Evolutionary conservation across 2,797 vertebrate species (phyloP).

Genomic region (Ptychobarbus kaznakovi): DNA sequence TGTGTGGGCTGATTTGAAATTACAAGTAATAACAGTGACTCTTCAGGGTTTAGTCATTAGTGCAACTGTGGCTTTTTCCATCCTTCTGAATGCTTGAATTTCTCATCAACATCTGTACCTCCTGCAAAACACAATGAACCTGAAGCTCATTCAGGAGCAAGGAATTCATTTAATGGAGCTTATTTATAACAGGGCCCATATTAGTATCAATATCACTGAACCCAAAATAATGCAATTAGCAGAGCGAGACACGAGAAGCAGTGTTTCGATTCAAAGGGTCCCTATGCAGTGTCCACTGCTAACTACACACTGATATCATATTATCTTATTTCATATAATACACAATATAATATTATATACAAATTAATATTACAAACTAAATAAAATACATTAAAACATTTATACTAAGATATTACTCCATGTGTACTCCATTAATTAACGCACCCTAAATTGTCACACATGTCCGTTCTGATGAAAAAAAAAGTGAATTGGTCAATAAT

Average conservation of each 20-base stretch:
- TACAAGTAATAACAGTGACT: conserved; percentile 35
- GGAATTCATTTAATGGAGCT: conserved; percentile 15
- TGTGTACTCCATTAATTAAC: no score
- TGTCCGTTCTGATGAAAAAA: neutral
- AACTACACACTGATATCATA: neutral
- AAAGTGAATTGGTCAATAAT: no score
- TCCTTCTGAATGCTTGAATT: neutral
- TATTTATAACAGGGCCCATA: conserved; percentile 31
- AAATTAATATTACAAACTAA: neutral
- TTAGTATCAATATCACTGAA: conserved; percentile 39
- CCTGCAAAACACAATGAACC: conserved; percentile 23
- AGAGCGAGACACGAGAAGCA: neutral
- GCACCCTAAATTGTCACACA: neutral
- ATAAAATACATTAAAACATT: neutral
- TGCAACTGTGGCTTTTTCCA: conserved; percentile 17
- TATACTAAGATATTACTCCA: neutral
- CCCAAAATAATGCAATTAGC: conserved; percentile 39
- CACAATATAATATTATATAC: neutral
- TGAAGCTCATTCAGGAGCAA: conserved; percentile 13
- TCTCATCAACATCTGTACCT: conserved; percentile 5
- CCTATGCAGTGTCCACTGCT: neutral
- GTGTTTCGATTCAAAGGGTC: neutral
- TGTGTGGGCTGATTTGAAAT: conserved; percentile 29
- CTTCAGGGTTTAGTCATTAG: conserved; percentile 30
- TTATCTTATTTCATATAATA: neutral